A percentile compares a stretch with the other conserved stretches of the same genome.
Evolutionary conservation across 1,140 invertebrate genomes (phyloP).

Genomic region (Aplysia californica): DNA sequence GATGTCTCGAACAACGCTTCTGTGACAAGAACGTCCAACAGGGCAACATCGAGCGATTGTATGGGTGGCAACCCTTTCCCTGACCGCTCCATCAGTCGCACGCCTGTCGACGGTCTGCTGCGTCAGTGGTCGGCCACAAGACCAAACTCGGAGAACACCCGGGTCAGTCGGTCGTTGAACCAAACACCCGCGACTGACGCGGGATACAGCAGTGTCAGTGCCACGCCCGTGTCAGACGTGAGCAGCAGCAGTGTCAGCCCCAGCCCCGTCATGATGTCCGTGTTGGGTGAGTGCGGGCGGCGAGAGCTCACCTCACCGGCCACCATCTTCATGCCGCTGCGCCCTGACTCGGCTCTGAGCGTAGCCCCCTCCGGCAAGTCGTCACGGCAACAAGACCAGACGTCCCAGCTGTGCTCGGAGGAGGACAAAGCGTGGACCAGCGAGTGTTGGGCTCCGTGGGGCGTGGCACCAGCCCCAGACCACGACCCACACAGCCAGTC

Average conservation of each 20-base stretch:
- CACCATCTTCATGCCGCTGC: slow-evolving; percentile 21
- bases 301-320: slow-evolving; percentile 24
- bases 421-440: not conserved
- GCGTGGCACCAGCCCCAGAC: not conserved
- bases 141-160: too few relatives aligned
- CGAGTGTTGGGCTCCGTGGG: not conserved
- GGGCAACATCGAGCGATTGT: too few relatives aligned
- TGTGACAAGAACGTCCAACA: too few relatives aligned
- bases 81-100: too few relatives aligned
- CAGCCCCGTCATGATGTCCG: slow-evolving; percentile 36
- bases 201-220: slow-evolving; percentile 31
- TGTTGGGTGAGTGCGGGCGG: not conserved
- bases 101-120: too few relatives aligned
- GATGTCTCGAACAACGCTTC: too few relatives aligned
- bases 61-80: too few relatives aligned
- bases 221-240: slow-evolving; percentile 45
- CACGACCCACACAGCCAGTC: too few relatives aligned
- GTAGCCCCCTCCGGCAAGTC: slow-evolving; percentile 11
- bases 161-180: slow-evolving; percentile 21
- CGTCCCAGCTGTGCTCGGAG: not conserved
- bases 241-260: slow-evolving; percentile 43
- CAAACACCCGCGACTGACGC: slow-evolving; percentile 34
- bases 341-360: slow-evolving; percentile 37
- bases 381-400: not conserved
- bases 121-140: too few relatives aligned